Base-by-base conservation (phyloP, 2,888 invertebrate genomes). In the Folsomia candida region DNA sequence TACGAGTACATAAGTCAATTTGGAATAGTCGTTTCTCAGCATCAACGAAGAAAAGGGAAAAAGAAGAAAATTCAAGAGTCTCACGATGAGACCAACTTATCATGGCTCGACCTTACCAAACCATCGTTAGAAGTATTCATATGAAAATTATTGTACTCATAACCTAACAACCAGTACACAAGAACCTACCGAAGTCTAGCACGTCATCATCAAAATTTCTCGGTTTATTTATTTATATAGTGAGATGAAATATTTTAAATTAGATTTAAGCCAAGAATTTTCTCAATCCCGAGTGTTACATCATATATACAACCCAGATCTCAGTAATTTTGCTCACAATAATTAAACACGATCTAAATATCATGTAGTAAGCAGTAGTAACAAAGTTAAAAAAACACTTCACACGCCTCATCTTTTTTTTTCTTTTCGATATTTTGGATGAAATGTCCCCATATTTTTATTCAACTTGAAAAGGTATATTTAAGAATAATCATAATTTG, bases 91-190 rank as follows among this genome's bases (percentile, higher is more conserved):
- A 65, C 75, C 28, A 65, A 75, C 58, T 22, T 76, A 9, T 78
- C 79, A 0, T 79, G 76, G 76, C 47, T 80, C 54, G 80, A 80
- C 67, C 74, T 80, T 25, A 80, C 80, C 1, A 80, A 80, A 60
- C 80, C 80, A 4, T 80, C 80, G 1, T 73, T 80, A 29, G 78
- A 80, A 73, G 80, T 80, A n/a, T 80, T 80, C 64, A 79, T 80
- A 67, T 80, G 60, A 76, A 37, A 37, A 37, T 37, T 37, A n/a
- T n/a, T n/a, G n/a, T n/a, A n/a, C n/a, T n/a, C n/a, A n/a, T n/a
- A n/a, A n/a, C n/a, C n/a, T n/a, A n/a, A n/a, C n/a, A n/a, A n/a
- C n/a, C n/a, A n/a, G n/a, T n/a, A n/a, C n/a, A n/a, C n/a, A n/a
- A n/a, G n/a, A n/a, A n/a, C n/a, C n/a, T n/a, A n/a, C n/a, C n/a